These are phyloP conservation scores for Anthonomus grandis DNA, from an alignment of 1,140 invertebrate genomes.

Conservation along the genomic window DNA sequence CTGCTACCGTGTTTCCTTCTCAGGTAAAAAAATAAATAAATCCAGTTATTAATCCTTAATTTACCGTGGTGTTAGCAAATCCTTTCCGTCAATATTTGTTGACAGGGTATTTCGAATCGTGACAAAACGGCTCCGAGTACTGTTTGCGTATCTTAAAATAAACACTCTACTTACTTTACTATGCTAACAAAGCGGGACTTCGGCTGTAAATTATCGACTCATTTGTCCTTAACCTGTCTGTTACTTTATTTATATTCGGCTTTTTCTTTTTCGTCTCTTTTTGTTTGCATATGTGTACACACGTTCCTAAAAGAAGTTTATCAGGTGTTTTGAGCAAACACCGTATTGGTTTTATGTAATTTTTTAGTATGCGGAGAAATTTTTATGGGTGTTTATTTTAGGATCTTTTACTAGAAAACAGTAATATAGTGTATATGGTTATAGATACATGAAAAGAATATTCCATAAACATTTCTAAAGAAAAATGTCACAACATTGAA, in stretches of 20 bases:
- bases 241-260: constrained; percentile 5
- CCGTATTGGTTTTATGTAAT: no score
- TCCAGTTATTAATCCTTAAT: background rate
- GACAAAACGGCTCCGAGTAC: constrained; percentile 17
- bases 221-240: constrained; percentile 13
- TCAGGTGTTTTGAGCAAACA: constrained; percentile 8
- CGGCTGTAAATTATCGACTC: constrained; percentile 23
- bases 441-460: no score
- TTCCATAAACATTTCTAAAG: no score
- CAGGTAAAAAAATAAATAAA: no score
- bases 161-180: constrained; percentile 24
- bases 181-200: constrained; percentile 16
- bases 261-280: background rate
- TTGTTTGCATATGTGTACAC: constrained; percentile 5
- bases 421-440: no score
- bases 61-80: constrained; percentile 15
- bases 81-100: constrained; percentile 22
- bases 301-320: no score
- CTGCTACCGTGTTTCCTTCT: no score
- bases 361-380: no score
- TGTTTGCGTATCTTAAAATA: constrained; percentile 21
- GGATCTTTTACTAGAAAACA: no score
- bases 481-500: no score
- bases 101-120: constrained; percentile 2
- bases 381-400: no score